Evolutionary conservation across 1,140 invertebrate species (phyloP), one percentile per base, ranked within the genome.

Genomic region (Berghia stephanieae): DNA sequence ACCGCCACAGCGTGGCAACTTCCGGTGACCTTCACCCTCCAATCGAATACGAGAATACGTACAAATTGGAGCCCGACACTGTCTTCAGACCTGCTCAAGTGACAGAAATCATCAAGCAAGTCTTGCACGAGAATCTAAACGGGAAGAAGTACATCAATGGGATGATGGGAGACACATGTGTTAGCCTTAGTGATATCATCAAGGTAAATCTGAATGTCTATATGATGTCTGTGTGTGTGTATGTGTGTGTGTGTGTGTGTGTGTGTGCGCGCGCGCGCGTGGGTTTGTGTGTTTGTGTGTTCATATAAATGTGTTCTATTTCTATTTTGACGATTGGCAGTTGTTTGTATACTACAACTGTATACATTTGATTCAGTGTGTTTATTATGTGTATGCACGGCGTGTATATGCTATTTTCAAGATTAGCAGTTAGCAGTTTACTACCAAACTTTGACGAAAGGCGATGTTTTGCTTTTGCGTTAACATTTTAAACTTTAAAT

Each of bases 41-140:
- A 6, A 77, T 85, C 21, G 66, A 66, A 24, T 82, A 79, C 44
- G 86, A 87, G 68, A 87, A 87, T 55, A 87, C 85, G 6, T 87
- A 85, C 77, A 85, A 86, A 80, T 77, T 86, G 68, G 49, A 78
- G 10, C 86, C 86, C 18, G 84, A 86, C 60, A 71, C 27, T 27
- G 76, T 60, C 68, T 80, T 84, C 44, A 77, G 67, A 57, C 81
- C n/a, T 73, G 78, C 68, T 49, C 52, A 78, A 46, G 74, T 85
- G 8, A 78, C 79, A 63, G 80, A 82, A 1, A 84, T 85, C 27
- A 84, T 86, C 46, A 63, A 43, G 21, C 74, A 77, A 16, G 85
- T 86, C 5, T 66, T 87, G 3, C 68, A 83, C 44, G 80, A 83
- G 69, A 78, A 85, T 27, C 79, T 86, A 4, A 77, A 73, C 16